Percentiles rank a stretch among this genome's conserved stretches.
Conservation (phyloP, 2,888 invertebrate genomes). For the Dryococelus australis region DNA sequence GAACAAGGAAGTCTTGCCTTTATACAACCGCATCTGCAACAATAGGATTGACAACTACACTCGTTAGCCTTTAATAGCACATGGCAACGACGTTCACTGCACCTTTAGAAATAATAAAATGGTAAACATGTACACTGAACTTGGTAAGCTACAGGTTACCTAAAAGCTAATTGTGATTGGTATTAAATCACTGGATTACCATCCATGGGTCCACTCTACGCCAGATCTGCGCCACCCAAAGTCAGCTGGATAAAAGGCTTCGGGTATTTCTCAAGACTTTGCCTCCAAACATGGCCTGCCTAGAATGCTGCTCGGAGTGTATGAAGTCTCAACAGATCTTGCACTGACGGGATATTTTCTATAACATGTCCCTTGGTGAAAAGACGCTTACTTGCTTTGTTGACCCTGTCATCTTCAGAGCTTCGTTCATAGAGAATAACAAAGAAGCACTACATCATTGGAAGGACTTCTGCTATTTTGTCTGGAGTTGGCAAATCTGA, state of each 20-base stretch:
- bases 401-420: no score
- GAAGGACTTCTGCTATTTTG: no score
- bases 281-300: slow-evolving; percentile 18
- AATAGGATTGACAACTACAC: not conserved
- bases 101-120: not conserved
- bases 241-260: slow-evolving; percentile 6
- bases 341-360: not conserved
- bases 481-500: no score
- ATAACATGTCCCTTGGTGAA: not conserved
- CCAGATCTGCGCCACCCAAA: slow-evolving; percentile 17
- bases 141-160: not conserved
- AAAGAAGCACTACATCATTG: no score
- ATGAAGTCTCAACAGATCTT: slow-evolving; percentile 12
- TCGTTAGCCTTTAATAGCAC: not conserved
- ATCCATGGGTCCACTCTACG: not conserved
- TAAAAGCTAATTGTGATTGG: not conserved
- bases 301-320: slow-evolving; percentile 12
- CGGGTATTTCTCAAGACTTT: slow-evolving; percentile 11
- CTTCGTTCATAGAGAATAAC: no score
- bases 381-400: no score
- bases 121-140: not conserved
- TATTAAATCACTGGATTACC: not conserved
- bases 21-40: not conserved
- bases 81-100: not conserved
- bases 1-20: not conserved